Evolutionary conservation across 1,140 invertebrate species (phyloP).

Genomic region (Drosophila simulans): DNA sequence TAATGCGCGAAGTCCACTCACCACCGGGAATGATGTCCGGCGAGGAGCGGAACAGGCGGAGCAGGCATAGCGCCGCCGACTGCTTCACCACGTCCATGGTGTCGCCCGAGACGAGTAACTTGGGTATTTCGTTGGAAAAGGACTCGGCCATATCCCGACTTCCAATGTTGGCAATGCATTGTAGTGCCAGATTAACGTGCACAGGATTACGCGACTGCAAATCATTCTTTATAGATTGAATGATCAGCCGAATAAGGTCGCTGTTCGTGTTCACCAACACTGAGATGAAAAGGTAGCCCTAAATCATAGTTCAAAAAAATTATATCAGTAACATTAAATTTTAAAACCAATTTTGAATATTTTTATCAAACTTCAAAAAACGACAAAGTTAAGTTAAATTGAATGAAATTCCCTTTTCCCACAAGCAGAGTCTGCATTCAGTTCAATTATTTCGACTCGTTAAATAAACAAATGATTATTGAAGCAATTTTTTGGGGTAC

Average conservation of each 20-base stretch:
- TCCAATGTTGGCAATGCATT: constrained; percentile 99
- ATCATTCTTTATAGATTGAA: constrained; percentile 99
- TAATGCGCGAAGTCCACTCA: constrained; percentile 99
- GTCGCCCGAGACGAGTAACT: constrained; percentile 98
- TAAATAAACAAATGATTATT: constrained; percentile 12
- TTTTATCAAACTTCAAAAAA: not conserved
- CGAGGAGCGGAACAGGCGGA: constrained; percentile 96
- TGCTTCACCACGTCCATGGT: constrained; percentile 99
- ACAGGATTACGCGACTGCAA: constrained; percentile 98
- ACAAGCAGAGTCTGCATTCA: too few species aligned
- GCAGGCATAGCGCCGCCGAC: constrained; percentile 97
- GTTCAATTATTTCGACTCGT: constrained; percentile 10
- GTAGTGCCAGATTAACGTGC: constrained; percentile 99
- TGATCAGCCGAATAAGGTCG: constrained; percentile 99
- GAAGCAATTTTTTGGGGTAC: constrained; percentile 79
- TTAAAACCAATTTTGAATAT: too few species aligned
- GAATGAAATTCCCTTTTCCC: not conserved
- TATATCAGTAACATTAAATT: not conserved
- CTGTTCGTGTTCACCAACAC: constrained; percentile 99
- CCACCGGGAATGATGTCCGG: constrained; percentile 98
- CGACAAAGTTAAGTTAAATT: not conserved
- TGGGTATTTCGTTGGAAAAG: constrained; percentile 99
- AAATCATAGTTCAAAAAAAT: constrained; percentile 41
- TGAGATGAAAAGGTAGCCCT: constrained; percentile 99
- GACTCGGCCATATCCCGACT: constrained; percentile 99